phyloP scores from a whole-genome alignment of 2,888 invertebrate species.

The Empis stercorea region DNA sequence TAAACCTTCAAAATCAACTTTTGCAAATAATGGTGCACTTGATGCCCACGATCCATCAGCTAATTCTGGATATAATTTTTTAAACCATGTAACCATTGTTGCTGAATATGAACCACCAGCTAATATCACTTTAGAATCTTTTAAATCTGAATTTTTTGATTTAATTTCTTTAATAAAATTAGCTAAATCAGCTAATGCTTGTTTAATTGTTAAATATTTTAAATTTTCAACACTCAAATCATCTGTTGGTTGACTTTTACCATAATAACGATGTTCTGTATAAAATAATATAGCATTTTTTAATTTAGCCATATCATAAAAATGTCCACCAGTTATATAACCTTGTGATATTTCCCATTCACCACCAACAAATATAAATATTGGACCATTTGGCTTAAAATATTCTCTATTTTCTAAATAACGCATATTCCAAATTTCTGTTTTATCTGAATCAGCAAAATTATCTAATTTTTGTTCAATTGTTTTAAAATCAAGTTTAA shows the following conservation, averaged over 20 bases:
- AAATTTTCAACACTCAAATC: conserved; percentile 44
- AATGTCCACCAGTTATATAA: conserved; percentile 45
- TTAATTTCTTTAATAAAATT: conserved; percentile 44
- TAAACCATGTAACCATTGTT: conserved; percentile 55
- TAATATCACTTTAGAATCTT: conserved; percentile 38
- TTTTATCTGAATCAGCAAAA: conserved; percentile 43
- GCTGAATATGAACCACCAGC: conserved; percentile 56
- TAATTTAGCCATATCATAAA: conserved; percentile 42
- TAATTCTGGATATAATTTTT: conserved; percentile 49
- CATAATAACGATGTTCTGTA: conserved; percentile 72
- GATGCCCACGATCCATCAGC: conserved; percentile 47
- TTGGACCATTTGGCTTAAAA: conserved; percentile 37
- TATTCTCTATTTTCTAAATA: conserved; percentile 37
- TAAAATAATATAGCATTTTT: conserved; percentile 50
- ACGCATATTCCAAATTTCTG: conserved; percentile 42
- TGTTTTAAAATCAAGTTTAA: conserved; percentile 11
- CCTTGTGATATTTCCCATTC: conserved; percentile 52
- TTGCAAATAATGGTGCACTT: conserved; percentile 50
- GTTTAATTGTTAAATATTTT: conserved; percentile 48
- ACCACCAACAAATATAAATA: conserved; percentile 50
- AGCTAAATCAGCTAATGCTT: conserved; percentile 53
- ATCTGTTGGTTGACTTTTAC: conserved; percentile 55
- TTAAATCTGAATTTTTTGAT: conserved; percentile 24
- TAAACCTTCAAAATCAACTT: conserved; percentile 43
- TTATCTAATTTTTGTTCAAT: conserved; percentile 44